phyloP scores from a whole-genome alignment of 23 tunicate genomes.

The Diplosoma virens region DNA sequence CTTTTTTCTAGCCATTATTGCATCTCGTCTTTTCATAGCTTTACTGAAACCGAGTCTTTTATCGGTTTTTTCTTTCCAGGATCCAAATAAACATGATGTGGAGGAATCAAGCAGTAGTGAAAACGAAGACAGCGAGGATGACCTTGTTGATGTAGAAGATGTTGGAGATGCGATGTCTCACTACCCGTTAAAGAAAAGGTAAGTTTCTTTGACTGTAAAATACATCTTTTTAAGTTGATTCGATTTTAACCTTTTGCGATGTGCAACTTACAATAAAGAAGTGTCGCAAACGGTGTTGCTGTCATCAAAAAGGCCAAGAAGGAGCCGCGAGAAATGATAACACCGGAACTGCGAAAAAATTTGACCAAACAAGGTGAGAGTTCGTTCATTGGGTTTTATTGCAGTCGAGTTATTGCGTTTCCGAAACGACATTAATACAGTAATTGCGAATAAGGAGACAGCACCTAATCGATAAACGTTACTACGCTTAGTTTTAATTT shows the following conservation, averaged over 20 bases:
- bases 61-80: not conserved
- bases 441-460: no score
- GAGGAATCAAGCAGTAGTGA: slow-evolving; percentile 16
- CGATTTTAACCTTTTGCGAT: no score
- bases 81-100: not conserved
- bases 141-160: slow-evolving; percentile 88
- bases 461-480: no score
- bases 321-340: slow-evolving; percentile 71
- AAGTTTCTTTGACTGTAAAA: not conserved
- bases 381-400: no score
- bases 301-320: slow-evolving; percentile 24
- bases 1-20: no score
- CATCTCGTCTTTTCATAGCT: no score
- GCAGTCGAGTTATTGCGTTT: no score
- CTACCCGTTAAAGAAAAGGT: slow-evolving; percentile 41
- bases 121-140: slow-evolving; percentile 49
- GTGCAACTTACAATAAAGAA: no score
- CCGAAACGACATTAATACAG: no score
- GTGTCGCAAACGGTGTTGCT: not conserved
- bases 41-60: no score
- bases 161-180: slow-evolving; percentile 64
- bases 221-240: no score
- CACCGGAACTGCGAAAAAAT: slow-evolving; percentile 82
- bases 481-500: no score
- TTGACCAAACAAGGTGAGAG: slow-evolving; percentile 52